Base-by-base conservation (phyloP, 2,113 vertebrate genomes). In the Paracanthobrama guichenoti region DNA sequence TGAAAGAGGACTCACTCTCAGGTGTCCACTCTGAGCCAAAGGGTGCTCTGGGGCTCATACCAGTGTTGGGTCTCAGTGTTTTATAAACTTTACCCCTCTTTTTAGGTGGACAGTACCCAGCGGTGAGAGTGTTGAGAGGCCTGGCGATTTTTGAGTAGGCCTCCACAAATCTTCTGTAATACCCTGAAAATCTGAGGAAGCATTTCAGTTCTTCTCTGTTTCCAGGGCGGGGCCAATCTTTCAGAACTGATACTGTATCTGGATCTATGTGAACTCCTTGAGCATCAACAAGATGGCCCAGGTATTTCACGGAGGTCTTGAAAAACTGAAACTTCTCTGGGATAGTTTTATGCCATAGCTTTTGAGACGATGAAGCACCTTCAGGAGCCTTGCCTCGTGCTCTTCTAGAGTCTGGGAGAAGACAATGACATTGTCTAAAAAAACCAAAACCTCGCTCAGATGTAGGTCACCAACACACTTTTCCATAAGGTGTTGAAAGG, bases 51-150 rank as follows among this genome's bases (percentile, higher is more conserved):
- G 50, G 50, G 50, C 50, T 53, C 4, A 53, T 53, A 53, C 50
- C 50, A 53, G 50, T 53, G 16, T 53, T 53, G 3, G 31, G 57
- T 60, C 57, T 60, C 57, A n/a, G n/a, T 20, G 28, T 57, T 39
- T 84, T 84, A 31, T 84, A 84, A 28, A 84, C n/a, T 69, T 78
- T 84, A 8, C 83, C 83, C 28, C 48, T 84, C 50, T 84, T 84
- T 35, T 44, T 66, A 20, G 62, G 60, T 48, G 74, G 75, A 42
- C 18, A 69, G 35, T 84, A 84, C 35, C 83, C 75, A 42, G 26
- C 24, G 48, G 60, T 84, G 16, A 79, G 62, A 42, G 59, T 5
- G 75, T 84, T 78, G 4, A 84, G 35, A 31, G 60, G 60, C 18
- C 53, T 67, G 60, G 59, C 62, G 26, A 83, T 83, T 42, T 62